Conservation (phyloP, 2,888 invertebrate genomes). For the Thyatira batis region DNA sequence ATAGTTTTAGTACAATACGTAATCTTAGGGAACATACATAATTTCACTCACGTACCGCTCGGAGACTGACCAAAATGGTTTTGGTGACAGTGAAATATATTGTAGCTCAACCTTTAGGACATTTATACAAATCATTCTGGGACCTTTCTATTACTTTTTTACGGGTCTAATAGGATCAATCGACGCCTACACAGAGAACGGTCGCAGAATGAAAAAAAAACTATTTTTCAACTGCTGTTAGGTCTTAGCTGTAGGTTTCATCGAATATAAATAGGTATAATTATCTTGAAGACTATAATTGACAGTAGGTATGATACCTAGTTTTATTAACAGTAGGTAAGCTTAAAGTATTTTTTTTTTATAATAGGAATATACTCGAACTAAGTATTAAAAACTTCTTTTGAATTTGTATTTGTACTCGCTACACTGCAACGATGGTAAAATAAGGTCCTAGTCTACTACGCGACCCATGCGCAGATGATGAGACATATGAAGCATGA, state of each 20-base stretch:
- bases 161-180: constrained; percentile 35
- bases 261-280: no score
- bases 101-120: constrained; percentile 52
- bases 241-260: not conserved
- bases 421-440: no score
- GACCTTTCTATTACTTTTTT: constrained; percentile 36
- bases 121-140: constrained; percentile 55
- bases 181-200: constrained; percentile 25
- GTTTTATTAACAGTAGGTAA: no score
- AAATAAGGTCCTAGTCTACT: no score
- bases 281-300: not conserved
- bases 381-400: no score
- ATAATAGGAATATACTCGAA: no score
- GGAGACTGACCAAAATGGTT: constrained; percentile 54
- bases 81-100: constrained; percentile 64
- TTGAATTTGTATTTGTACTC: no score
- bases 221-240: not conserved
- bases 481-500: no score
- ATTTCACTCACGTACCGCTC: constrained; percentile 57
- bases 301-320: no score
- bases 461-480: no score
- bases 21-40: constrained; percentile 27
- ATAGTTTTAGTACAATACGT: not conserved
- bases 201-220: constrained; percentile 19
- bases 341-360: no score